Conservation (phyloP, 2,888 invertebrate species). For the Mactromeris polynyma region DNA sequence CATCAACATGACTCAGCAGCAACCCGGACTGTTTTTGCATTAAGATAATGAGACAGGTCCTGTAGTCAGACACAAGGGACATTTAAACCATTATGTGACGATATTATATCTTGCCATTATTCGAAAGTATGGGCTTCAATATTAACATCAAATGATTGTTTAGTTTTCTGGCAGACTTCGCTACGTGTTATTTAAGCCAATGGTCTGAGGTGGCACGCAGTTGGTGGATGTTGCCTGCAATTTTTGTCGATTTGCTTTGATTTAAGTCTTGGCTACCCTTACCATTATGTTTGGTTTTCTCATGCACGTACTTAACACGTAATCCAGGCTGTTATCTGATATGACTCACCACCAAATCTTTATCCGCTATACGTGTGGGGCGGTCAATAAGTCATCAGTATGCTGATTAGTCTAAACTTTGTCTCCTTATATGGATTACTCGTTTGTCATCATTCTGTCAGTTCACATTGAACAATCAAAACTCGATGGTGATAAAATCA, state of each 20-base stretch:
- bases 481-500: neutral
- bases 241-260: neutral
- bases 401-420: neutral
- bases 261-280: neutral
- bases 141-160: neutral
- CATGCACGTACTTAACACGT: conserved; percentile 40
- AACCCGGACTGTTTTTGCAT: neutral
- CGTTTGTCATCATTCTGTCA: neutral
- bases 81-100: neutral
- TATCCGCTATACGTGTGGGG: conserved; percentile 7
- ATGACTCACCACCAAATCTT: conserved; percentile 44
- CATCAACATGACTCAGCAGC: neutral
- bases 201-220: neutral
- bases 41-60: neutral
- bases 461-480: neutral
- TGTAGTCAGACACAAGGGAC: neutral
- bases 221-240: neutral
- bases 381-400: conserved; percentile 5
- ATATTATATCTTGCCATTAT: neutral
- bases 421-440: neutral
- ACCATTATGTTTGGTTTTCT: neutral
- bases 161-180: neutral
- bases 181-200: neutral
- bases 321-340: conserved; percentile 39
- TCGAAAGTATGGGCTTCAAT: neutral